These are phyloP conservation scores for Drosophila obscura DNA, from an alignment of 1,140 invertebrate genomes.

Conservation along the genomic window DNA sequence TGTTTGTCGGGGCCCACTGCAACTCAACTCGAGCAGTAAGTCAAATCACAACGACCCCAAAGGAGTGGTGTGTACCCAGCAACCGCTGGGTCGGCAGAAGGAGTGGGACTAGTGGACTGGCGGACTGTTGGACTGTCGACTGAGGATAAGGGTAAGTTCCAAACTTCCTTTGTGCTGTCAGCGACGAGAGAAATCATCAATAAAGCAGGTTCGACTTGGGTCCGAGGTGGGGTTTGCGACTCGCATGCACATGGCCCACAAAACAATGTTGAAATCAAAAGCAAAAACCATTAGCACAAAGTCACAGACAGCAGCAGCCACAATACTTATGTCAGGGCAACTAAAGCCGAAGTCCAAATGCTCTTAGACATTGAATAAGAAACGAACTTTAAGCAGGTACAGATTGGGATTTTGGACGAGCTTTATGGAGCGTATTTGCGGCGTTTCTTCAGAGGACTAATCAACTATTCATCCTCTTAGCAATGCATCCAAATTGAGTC, in stretches of 20 bases:
- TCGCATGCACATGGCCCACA: conserved; percentile 46
- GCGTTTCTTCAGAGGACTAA: too few relatives aligned
- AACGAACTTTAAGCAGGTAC: not conserved
- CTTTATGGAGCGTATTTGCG: not conserved
- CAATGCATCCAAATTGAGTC: not conserved
- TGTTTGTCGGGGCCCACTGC: conserved; percentile 54
- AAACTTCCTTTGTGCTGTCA: conserved; percentile 78
- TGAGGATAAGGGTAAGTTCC: conserved; percentile 44
- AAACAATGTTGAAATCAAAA: conserved; percentile 75
- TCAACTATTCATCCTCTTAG: not conserved
- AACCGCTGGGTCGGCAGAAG: not conserved
- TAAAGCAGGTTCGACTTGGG: conserved; percentile 56
- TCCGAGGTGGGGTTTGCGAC: not conserved
- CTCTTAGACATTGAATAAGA: not conserved
- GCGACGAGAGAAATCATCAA: conserved; percentile 72
- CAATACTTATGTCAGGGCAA: conserved; percentile 1
- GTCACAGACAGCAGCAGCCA: conserved; percentile 57
- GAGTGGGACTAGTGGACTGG: not conserved
- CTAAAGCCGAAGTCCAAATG: conserved; percentile 13
- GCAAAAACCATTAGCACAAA: conserved; percentile 78
- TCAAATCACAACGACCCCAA: conserved; percentile 69
- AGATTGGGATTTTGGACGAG: not conserved
- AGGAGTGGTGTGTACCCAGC: conserved; percentile 8
- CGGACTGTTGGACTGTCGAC: too few relatives aligned
- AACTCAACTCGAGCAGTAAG: conserved; percentile 78